These are phyloP conservation scores for Eustalomyia histrio DNA, from an alignment of 2,888 invertebrate genomes.

Conservation along the genomic window DNA sequence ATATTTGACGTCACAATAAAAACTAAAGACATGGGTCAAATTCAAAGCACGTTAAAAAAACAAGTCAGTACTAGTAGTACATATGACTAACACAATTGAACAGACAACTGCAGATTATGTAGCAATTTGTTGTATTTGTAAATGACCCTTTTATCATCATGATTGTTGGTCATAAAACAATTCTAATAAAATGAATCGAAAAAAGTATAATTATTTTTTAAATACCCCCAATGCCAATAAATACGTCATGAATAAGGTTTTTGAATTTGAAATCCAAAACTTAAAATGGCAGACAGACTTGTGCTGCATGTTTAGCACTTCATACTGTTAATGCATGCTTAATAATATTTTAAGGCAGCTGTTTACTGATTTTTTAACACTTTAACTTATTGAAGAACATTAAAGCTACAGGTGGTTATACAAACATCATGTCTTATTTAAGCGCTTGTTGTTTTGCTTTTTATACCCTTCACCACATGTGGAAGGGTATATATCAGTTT, in stretches of 20 bases:
- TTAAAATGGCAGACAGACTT: slow-evolving; percentile 2
- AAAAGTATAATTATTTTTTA: slow-evolving; percentile 28
- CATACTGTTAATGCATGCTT: background rate
- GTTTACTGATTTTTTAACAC: slow-evolving; percentile 24
- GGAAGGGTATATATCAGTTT: too few species aligned
- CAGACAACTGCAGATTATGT: background rate
- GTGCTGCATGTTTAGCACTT: slow-evolving; percentile 10
- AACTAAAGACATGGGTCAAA: slow-evolving; percentile 11
- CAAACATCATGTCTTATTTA: too few species aligned
- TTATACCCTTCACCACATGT: too few species aligned
- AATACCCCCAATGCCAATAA: slow-evolving; percentile 62
- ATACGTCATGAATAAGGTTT: slow-evolving; percentile 49
- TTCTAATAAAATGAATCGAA: slow-evolving; percentile 2
- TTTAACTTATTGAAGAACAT: background rate
- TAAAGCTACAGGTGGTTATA: too few species aligned
- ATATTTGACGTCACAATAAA: slow-evolving; percentile 10
- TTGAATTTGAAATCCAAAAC: slow-evolving; percentile 17
- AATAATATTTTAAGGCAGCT: background rate
- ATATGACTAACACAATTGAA: slow-evolving; percentile 31
- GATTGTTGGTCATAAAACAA: background rate
- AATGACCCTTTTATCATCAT: slow-evolving; percentile 27
- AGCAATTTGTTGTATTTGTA: slow-evolving; percentile 1
- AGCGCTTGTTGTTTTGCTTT: too few species aligned
- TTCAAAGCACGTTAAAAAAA: background rate
- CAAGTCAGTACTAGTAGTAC: background rate